phyloP scores from a whole-genome alignment of 2,888 invertebrate species.

The Galeruca laticollis region DNA sequence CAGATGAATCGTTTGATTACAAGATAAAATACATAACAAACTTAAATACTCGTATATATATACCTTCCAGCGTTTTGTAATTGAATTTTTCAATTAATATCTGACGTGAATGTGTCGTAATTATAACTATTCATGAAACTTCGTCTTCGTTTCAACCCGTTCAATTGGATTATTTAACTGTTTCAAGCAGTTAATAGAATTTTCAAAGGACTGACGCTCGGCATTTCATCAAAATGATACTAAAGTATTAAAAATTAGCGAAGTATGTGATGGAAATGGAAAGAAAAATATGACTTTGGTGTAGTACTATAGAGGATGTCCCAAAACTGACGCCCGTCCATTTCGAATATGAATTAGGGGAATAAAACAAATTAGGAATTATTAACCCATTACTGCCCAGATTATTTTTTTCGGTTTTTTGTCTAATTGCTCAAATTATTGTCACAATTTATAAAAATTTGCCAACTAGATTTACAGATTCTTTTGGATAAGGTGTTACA shows the following conservation, averaged over 20 bases:
- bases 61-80: slow-evolving; percentile 8
- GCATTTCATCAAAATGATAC: not conserved
- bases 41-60: not conserved
- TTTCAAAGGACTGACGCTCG: not conserved
- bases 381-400: too few relatives aligned
- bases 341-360: too few relatives aligned
- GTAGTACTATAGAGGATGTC: too few relatives aligned
- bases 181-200: not conserved
- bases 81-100: slow-evolving; percentile 20
- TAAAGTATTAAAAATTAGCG: not conserved
- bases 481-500: too few relatives aligned
- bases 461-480: too few relatives aligned
- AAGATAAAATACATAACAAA: not conserved
- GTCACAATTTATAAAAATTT: too few relatives aligned
- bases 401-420: too few relatives aligned
- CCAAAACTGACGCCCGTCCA: too few relatives aligned
- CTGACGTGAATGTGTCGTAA: slow-evolving; percentile 6
- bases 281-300: too few relatives aligned
- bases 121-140: slow-evolving; percentile 8
- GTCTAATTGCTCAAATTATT: too few relatives aligned
- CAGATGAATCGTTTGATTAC: not conserved
- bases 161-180: slow-evolving; percentile 20
- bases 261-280: too few relatives aligned
- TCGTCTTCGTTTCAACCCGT: slow-evolving; percentile 20
- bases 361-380: too few relatives aligned